Evolutionary conservation across 2,113 vertebrate genomes (phyloP).

Genomic region (Pelecanoides urinatrix): DNA sequence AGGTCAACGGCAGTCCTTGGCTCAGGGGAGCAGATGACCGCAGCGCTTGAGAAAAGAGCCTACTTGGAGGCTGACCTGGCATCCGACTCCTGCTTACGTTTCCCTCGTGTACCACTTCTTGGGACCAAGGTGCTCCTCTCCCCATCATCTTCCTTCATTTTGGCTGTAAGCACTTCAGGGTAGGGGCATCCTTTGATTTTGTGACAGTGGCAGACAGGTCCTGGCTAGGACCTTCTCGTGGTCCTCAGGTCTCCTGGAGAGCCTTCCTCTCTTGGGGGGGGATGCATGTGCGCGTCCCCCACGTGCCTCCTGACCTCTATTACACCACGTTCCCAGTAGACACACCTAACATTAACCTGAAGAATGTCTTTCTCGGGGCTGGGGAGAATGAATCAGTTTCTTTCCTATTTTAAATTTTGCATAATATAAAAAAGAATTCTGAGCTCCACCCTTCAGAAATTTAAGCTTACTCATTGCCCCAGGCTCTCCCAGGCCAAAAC

Average conservation of each 20-base stretch:
- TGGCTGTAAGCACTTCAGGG: neutral
- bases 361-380: neutral
- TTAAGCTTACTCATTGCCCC: slow-evolving; percentile 1
- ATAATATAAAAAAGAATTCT: neutral
- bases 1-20: neutral
- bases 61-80: neutral
- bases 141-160: neutral
- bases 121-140: neutral
- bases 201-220: neutral
- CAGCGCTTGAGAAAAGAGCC: neutral
- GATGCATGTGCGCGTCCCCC: neutral
- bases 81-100: neutral
- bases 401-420: slow-evolving; percentile 3
- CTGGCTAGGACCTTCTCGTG: neutral
- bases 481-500: neutral
- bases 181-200: neutral
- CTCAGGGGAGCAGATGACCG: neutral
- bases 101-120: neutral
- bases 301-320: neutral
- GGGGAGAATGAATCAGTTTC: slow-evolving; percentile 12
- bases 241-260: neutral
- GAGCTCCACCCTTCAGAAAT: slow-evolving; percentile 17
- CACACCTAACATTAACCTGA: neutral
- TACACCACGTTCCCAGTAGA: neutral
- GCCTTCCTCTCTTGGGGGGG: neutral